A percentile compares a stretch with the other conserved stretches of the same genome.
These are phyloP conservation scores for Forbesichthys agassizii DNA, from an alignment of 2,113 vertebrate species.

Conservation along the genomic window DNA sequence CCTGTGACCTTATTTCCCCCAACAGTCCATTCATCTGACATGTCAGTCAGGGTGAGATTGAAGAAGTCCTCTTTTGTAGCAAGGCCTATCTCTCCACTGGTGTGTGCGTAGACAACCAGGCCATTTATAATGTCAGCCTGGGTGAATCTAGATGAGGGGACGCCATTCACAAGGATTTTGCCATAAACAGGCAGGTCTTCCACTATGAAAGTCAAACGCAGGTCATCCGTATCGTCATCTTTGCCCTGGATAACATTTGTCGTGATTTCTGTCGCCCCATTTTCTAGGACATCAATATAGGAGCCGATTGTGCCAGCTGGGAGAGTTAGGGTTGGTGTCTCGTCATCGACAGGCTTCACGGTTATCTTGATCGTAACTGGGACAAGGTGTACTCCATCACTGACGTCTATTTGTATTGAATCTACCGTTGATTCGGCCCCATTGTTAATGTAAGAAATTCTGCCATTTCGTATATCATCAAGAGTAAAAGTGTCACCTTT, in stretches of 20 bases:
- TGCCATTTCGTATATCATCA: conserved; percentile 83
- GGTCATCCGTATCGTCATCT: conserved; percentile 84
- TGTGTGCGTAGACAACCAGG: conserved; percentile 87
- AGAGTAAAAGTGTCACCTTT: conserved; percentile 81
- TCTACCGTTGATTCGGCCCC: conserved; percentile 83
- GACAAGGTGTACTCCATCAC: conserved; percentile 88
- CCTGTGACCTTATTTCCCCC: conserved; percentile 83
- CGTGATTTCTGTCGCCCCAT: conserved; percentile 89
- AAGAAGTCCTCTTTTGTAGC: conserved; percentile 86
- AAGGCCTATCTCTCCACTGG: conserved; percentile 87
- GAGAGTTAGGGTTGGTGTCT: conserved; percentile 77
- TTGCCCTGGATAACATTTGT: conserved; percentile 85
- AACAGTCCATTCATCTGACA: conserved; percentile 88
- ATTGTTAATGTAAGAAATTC: conserved; percentile 83
- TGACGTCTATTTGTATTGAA: conserved; percentile 86
- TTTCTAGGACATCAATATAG: conserved; percentile 90
- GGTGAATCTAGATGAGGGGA: conserved; percentile 82
- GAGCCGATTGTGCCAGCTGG: conserved; percentile 87
- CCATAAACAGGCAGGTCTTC: conserved; percentile 84
- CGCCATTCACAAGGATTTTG: conserved; percentile 84
- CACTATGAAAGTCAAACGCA: conserved; percentile 90
- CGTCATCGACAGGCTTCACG: conserved; percentile 83
- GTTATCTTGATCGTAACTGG: conserved; percentile 86
- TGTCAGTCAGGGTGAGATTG: conserved; percentile 89
- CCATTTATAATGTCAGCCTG: conserved; percentile 91